phyloP scores from a whole-genome alignment of 2,113 vertebrate species.

The Erythrocercus mccallii region DNA sequence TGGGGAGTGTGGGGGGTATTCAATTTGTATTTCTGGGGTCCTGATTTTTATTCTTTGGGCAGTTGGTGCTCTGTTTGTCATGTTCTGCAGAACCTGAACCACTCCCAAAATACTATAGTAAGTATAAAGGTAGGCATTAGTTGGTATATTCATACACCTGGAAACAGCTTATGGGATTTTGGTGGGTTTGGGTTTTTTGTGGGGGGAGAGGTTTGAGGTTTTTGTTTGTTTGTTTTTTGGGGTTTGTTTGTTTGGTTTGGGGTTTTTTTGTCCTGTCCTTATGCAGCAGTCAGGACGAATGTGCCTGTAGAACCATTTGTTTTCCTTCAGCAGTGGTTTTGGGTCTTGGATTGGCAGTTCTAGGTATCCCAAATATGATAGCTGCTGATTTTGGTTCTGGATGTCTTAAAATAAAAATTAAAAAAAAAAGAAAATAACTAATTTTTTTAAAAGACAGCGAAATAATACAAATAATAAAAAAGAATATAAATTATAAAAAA shows the following conservation, averaged over 20 bases:
- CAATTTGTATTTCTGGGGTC: neutral
- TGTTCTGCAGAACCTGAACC: neutral
- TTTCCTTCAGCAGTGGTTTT: neutral
- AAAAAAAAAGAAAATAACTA: rapidly evolving
- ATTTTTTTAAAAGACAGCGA: neutral
- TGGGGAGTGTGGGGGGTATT: neutral
- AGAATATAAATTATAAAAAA: neutral
- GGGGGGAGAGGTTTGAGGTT: neutral
- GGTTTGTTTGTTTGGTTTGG: neutral
- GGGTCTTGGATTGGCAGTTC: neutral
- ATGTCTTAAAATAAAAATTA: neutral
- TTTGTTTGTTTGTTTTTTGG: neutral
- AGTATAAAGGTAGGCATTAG: neutral
- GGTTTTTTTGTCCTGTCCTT: neutral
- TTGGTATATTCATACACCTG: neutral
- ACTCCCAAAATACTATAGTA: neutral
- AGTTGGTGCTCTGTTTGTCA: neutral
- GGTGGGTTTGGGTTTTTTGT: too few species aligned
- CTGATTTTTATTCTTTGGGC: neutral
- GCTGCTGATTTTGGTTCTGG: neutral
- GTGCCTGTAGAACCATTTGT: neutral
- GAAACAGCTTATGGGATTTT: neutral
- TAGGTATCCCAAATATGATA: neutral
- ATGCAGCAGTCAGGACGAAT: neutral
- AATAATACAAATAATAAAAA: neutral